A percentile compares a stretch with the other conserved stretches of the same genome.
Conservation (phyloP, 2,113 vertebrate genomes). For the Ramphastos sulfuratus region DNA sequence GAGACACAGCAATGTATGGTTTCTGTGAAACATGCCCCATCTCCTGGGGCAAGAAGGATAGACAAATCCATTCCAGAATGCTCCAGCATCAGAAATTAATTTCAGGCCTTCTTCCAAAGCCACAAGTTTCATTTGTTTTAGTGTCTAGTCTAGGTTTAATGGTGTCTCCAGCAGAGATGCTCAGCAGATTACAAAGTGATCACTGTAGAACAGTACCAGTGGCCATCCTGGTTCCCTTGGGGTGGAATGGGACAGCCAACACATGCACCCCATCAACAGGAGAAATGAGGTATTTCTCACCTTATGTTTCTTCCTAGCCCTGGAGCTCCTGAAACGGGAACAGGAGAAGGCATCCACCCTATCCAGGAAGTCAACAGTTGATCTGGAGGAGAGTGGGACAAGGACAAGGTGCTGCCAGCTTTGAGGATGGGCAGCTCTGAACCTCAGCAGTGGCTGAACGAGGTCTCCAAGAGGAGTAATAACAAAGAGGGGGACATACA, state of each 20-base stretch:
- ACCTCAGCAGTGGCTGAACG: neutral
- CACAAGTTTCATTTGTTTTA: neutral
- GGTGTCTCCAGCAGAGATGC: neutral
- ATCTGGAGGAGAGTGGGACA: fast-evolving
- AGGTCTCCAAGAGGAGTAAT: neutral
- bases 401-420: slow-evolving; percentile 14
- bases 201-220: fast-evolving
- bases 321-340: slow-evolving; percentile 47
- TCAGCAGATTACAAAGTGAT: neutral
- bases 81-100: neutral
- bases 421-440: neutral
- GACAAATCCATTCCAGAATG: neutral
- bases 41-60: neutral
- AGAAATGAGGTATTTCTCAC: neutral
- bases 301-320: slow-evolving; percentile 35
- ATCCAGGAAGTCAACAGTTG: fast-evolving
- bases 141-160: fast-evolving
- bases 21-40: neutral
- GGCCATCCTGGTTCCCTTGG: too few species aligned
- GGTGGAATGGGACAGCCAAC: fast-evolving
- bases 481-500: neutral
- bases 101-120: neutral
- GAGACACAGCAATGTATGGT: neutral
- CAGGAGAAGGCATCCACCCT: neutral
- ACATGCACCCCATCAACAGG: neutral